Conservation (phyloP, 2,113 vertebrate species). For the Epinephelus moara region DNA sequence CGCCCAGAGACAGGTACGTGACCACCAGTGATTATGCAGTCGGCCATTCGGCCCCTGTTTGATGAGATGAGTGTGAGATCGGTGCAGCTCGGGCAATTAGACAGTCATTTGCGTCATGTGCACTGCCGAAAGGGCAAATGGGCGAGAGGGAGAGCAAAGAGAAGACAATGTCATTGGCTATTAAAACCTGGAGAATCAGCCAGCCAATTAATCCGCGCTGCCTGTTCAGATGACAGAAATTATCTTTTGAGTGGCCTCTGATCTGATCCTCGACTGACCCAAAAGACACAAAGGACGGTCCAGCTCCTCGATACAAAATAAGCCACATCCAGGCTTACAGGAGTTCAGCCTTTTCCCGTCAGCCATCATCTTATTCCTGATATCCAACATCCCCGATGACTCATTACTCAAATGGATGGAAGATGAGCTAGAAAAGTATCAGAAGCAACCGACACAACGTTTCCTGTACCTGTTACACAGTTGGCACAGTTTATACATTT, state of each 20-base stretch:
- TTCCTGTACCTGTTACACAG: not conserved
- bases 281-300: conserved; percentile 44
- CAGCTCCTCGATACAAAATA: not conserved
- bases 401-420: conserved; percentile 50
- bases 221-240: conserved; percentile 17
- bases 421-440: conserved; percentile 37
- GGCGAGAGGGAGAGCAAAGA: conserved; percentile 2
- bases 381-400: conserved; percentile 60
- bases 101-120: conserved; percentile 38
- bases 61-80: conserved; percentile 57
- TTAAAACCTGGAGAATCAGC: conserved; percentile 21
- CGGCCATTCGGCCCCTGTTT: conserved; percentile 21
- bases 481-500: not conserved
- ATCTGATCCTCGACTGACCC: conserved; percentile 29
- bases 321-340: conserved; percentile 12
- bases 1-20: conserved; percentile 21
- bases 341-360: conserved; percentile 53
- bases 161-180: conserved; percentile 35
- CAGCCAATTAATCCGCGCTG: conserved; percentile 49
- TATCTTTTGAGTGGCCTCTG: conserved; percentile 13
- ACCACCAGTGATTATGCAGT: conserved; percentile 20
- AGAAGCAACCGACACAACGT: not conserved
- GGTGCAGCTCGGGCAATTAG: conserved; percentile 62
- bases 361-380: conserved; percentile 51
- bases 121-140: conserved; percentile 22